phyloP scores from a whole-genome alignment of 2,113 vertebrate species.

The Bubo bubo region DNA sequence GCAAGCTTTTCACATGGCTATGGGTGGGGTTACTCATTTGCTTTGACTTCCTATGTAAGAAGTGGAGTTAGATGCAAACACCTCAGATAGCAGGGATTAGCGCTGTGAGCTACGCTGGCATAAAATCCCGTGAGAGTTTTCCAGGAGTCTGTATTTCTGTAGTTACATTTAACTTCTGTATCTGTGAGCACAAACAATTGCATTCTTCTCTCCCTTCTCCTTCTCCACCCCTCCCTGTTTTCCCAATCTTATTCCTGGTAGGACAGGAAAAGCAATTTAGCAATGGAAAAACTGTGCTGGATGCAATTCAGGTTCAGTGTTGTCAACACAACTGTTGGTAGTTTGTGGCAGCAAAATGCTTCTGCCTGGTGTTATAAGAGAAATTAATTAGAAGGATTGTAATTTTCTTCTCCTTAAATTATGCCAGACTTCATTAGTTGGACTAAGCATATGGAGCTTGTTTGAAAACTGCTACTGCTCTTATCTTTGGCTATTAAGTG shows the following conservation, averaged over 20 bases:
- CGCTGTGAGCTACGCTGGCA: neutral
- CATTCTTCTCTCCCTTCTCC: neutral
- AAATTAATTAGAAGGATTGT: neutral
- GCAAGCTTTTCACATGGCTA: neutral
- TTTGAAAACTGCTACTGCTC: constrained; percentile 12
- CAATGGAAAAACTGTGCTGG: neutral
- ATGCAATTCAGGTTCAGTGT: neutral
- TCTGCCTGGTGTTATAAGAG: neutral
- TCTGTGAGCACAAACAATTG: constrained; percentile 10
- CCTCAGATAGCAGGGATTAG: neutral
- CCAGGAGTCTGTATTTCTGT: neutral
- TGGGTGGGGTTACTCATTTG: neutral
- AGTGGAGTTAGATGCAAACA: neutral
- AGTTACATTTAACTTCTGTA: neutral
- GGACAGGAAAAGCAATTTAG: neutral
- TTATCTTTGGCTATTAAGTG: neutral
- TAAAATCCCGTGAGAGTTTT: neutral
- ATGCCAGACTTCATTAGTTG: neutral
- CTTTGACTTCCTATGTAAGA: neutral
- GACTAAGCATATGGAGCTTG: neutral
- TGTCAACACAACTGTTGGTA: neutral
- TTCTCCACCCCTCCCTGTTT: neutral
- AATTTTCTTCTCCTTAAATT: neutral
- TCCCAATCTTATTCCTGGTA: constrained; percentile 8
- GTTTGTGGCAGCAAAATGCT: neutral